A percentile compares a stretch with the other conserved stretches of the same genome.
Conservation (phyloP, 2,797 vertebrate genomes). For the Lepus townsendii region DNA sequence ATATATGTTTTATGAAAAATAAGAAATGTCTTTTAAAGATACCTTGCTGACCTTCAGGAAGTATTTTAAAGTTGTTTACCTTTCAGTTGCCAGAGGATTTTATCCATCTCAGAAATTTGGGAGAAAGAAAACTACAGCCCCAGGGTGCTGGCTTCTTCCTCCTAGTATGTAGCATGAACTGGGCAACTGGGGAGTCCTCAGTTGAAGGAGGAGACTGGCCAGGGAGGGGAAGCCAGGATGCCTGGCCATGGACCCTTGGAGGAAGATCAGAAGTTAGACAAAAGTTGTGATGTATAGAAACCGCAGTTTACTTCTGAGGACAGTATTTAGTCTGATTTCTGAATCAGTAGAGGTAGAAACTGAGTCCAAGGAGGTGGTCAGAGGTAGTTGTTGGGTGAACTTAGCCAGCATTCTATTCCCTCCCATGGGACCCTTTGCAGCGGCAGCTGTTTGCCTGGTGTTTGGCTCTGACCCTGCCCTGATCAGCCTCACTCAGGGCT, state of each 20-base stretch:
- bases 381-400: neutral
- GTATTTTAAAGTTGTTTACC: neutral
- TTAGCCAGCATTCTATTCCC: neutral
- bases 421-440: neutral
- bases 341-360: neutral
- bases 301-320: neutral
- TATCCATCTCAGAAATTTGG: neutral
- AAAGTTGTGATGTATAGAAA: neutral
- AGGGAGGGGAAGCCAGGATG: rapidly evolving
- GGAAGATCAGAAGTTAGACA: neutral
- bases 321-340: neutral
- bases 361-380: neutral
- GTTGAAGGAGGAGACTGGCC: neutral
- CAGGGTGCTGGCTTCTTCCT: too few species aligned
- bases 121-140: neutral
- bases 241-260: neutral
- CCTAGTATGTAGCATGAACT: rapidly evolving
- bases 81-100: neutral
- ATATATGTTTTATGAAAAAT: neutral
- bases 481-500: neutral
- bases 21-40: neutral
- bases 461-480: neutral
- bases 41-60: neutral
- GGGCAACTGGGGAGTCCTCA: too few species aligned
- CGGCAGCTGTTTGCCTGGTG: neutral